These are phyloP conservation scores for Dipodomys merriami DNA, from an alignment of 2,113 vertebrate species.

Conservation along the genomic window DNA sequence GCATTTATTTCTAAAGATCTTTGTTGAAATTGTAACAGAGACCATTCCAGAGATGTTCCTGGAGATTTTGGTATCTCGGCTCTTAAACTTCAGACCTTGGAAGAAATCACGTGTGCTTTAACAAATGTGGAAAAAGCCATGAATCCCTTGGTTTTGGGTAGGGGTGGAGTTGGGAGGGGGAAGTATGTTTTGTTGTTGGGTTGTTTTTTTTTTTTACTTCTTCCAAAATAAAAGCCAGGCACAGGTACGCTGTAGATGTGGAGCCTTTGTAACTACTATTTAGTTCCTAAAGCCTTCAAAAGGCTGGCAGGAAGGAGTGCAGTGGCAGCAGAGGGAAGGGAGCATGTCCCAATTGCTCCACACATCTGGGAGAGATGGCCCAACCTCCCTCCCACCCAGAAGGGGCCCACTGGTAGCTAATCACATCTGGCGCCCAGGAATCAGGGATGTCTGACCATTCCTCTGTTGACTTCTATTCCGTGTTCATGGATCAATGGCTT, in stretches of 20 bases:
- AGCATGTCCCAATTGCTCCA: background rate
- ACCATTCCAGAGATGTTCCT: conserved; percentile 16
- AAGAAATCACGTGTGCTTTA: background rate
- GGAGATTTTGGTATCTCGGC: background rate
- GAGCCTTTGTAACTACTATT: background rate
- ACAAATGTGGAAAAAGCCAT: background rate
- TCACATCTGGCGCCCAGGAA: conserved; percentile 63
- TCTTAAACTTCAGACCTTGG: background rate
- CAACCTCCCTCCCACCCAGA: background rate
- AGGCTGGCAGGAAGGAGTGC: background rate
- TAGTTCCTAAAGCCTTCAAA: background rate
- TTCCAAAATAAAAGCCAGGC: background rate
- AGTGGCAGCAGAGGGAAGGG: background rate
- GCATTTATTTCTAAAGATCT: conserved; percentile 28
- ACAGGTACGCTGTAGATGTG: background rate
- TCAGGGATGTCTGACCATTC: conserved; percentile 69
- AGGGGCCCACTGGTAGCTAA: background rate
- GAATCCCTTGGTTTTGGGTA: background rate
- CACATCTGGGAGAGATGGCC: background rate
- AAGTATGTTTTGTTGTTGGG: background rate
- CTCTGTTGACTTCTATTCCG: conserved; percentile 71
- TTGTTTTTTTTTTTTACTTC: background rate
- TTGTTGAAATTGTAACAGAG: conserved; percentile 9
- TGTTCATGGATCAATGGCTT: conserved; percentile 69
- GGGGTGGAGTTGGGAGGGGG: fast-evolving